Evolutionary conservation across 64 coral and sea anemone genomes (phyloP).

Genomic region (Stichodactyla mertensii): DNA sequence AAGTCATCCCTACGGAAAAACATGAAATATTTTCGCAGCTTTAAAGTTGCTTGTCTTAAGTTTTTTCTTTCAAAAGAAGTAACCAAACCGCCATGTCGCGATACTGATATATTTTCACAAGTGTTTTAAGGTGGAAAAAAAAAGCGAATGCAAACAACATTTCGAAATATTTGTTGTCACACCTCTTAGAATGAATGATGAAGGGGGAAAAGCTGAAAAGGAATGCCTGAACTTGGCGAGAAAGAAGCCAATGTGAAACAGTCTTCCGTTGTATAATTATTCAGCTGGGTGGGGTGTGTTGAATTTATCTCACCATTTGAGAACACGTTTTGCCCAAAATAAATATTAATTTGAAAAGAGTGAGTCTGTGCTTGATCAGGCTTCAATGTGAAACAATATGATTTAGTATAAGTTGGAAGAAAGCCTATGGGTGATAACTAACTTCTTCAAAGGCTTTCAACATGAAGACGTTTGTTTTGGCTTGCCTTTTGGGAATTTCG

Average conservation of each 20-base stretch:
- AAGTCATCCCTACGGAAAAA: neutral
- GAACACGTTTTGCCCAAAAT: neutral
- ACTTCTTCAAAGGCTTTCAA: neutral
- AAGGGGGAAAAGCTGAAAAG: neutral
- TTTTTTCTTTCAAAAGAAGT: neutral
- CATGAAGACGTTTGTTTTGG: slow-evolving; percentile 23
- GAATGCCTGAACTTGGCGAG: neutral
- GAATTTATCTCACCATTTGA: neutral
- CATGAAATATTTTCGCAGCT: neutral
- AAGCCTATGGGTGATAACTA: neutral
- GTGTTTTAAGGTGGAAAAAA: neutral
- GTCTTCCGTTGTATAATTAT: neutral
- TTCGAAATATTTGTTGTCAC: neutral
- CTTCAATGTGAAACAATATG: neutral
- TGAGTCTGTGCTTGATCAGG: neutral
- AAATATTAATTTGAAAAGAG: neutral
- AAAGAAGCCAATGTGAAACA: neutral
- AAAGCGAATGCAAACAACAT: no score
- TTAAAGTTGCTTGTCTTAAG: neutral
- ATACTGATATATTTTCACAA: neutral
- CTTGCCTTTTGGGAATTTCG: slow-evolving; percentile 16
- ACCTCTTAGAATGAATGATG: neutral
- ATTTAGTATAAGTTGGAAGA: neutral
- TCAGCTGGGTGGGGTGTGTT: neutral
- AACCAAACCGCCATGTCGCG: neutral